Conservation (phyloP, 2,888 invertebrate genomes). For the Thymelicus sylvestris region DNA sequence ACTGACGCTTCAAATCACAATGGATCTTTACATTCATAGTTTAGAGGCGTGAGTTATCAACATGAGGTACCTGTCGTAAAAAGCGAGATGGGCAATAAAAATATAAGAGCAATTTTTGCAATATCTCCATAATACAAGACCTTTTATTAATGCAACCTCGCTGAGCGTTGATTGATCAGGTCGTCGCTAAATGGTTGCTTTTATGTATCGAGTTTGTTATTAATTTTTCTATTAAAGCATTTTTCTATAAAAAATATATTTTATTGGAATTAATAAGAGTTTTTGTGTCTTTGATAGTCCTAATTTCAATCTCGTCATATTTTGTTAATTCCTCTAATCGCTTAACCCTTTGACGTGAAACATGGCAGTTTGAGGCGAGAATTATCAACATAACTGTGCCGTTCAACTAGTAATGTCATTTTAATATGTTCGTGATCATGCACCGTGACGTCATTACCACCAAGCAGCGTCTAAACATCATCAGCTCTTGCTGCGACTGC, state of each 20-base stretch:
- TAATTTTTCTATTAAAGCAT: no score
- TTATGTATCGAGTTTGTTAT: no score
- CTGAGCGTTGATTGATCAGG: no score
- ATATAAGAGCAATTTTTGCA: background rate
- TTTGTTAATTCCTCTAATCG: background rate
- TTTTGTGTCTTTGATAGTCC: no score
- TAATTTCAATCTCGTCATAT: no score
- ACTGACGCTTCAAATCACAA: conserved; percentile 36
- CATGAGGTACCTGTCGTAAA: conserved; percentile 47
- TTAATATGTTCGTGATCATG: conserved; percentile 71
- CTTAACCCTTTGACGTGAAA: background rate
- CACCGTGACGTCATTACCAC: conserved; percentile 79
- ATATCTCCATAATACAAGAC: no score
- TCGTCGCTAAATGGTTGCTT: no score
- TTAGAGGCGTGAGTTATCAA: conserved; percentile 67
- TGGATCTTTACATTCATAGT: conserved; percentile 38
- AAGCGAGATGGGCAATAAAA: background rate
- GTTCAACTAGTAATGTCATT: conserved; percentile 77
- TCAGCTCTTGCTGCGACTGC: conserved; percentile 17
- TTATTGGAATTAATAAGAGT: no score
- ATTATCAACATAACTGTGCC: conserved; percentile 70
- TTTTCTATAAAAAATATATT: no score
- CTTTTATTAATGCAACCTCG: no score
- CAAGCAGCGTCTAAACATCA: conserved; percentile 44
- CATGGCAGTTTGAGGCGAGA: conserved; percentile 58